Evolutionary conservation across 2,888 invertebrate species (phyloP).

Genomic region (Acrobasis repandana): DNA sequence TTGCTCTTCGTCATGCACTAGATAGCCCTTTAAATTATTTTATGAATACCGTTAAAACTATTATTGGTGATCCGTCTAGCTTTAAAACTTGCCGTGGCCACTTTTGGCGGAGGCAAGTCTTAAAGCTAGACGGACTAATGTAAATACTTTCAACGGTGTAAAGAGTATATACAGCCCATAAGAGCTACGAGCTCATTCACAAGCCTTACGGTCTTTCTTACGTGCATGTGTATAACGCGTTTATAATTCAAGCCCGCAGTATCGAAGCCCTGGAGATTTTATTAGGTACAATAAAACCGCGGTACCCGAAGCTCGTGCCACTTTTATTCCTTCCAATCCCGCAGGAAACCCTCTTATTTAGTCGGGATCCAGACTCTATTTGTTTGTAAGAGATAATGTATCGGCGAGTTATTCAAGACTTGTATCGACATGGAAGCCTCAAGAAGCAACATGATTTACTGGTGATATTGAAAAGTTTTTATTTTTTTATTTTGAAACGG

Average conservation of each 20-base stretch:
- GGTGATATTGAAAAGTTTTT: conserved; percentile 6
- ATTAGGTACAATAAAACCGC: conserved; percentile 56
- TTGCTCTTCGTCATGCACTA: too few species aligned
- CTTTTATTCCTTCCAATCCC: conserved; percentile 48
- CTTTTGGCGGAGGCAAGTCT: too few species aligned
- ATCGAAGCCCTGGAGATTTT: conserved; percentile 52
- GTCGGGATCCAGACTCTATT: conserved; percentile 51
- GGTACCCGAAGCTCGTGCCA: conserved; percentile 40
- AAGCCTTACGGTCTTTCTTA: background rate
- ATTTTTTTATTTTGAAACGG: conserved; percentile 3
- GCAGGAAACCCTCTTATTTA: conserved; percentile 50
- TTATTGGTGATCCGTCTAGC: too few species aligned
- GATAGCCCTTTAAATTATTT: too few species aligned
- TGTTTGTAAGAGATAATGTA: conserved; percentile 51
- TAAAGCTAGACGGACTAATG: too few species aligned
- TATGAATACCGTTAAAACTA: too few species aligned
- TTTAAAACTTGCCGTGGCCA: too few species aligned
- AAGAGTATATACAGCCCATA: too few species aligned
- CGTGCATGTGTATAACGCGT: conserved; percentile 34
- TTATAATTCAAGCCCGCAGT: conserved; percentile 51
- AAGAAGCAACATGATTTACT: conserved; percentile 31
- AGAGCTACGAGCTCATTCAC: too few species aligned
- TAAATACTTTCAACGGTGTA: too few species aligned
- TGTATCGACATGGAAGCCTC: conserved; percentile 36
- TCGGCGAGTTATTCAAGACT: conserved; percentile 37